A percentile compares a stretch with the other conserved stretches of the same genome.
These are phyloP conservation scores for Drosophila suboccidentalis DNA, from an alignment of 2,888 invertebrate species.

Conservation along the genomic window DNA sequence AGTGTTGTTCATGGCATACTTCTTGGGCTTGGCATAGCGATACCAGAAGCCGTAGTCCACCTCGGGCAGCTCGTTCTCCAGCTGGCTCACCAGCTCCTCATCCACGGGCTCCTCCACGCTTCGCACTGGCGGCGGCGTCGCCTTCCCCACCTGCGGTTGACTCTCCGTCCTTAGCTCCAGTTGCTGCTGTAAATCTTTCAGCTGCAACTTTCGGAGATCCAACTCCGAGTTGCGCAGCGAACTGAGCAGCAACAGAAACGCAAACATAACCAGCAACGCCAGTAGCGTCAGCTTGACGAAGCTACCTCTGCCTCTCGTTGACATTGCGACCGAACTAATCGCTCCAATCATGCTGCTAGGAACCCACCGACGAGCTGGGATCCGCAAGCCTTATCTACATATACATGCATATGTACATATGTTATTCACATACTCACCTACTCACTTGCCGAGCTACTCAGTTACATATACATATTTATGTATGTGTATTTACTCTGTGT, in stretches of 20 bases:
- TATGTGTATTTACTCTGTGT: background rate
- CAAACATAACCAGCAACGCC: conserved; percentile 31
- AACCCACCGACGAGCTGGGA: conserved; percentile 6
- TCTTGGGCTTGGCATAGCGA: conserved; percentile 53
- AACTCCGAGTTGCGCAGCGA: conserved; percentile 17
- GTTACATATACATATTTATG: background rate
- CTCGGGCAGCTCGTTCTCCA: conserved; percentile 66
- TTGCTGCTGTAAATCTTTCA: background rate
- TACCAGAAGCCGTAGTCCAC: conserved; percentile 69
- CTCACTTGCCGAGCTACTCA: background rate
- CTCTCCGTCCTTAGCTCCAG: background rate
- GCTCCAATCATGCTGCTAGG: background rate
- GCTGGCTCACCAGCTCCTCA: conserved; percentile 51
- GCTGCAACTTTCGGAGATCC: background rate
- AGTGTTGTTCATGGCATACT: conserved; percentile 71
- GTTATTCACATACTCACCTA: background rate
- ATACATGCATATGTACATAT: no score
- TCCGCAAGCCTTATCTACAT: conserved; percentile 37
- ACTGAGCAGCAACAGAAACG: conserved; percentile 48
- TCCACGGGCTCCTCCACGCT: conserved; percentile 51
- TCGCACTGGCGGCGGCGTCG: background rate
- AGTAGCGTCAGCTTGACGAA: conserved; percentile 49
- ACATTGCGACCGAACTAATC: conserved; percentile 57
- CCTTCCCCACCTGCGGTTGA: background rate
- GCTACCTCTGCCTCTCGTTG: conserved; percentile 51